Conservation (phyloP, 2,113 vertebrate genomes). For the Pontoporia blainvillei region DNA sequence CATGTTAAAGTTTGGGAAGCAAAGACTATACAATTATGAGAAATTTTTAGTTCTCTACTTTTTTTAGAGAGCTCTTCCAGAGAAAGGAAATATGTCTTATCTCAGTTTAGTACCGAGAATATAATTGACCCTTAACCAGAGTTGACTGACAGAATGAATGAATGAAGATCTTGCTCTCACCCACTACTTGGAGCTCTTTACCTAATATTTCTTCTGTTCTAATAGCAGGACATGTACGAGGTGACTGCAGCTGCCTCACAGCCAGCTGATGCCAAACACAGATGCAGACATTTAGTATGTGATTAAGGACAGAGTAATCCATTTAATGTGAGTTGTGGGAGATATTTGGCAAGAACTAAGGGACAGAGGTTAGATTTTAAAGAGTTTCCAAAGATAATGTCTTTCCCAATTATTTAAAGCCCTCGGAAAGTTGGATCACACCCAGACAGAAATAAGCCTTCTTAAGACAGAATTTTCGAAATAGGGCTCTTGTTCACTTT, state of each 20-base stretch:
- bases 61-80: neutral
- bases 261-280: constrained; percentile 39
- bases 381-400: constrained; percentile 63
- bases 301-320: constrained; percentile 60
- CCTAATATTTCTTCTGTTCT: neutral
- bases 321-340: constrained; percentile 65
- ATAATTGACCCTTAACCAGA: neutral
- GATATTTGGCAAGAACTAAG: constrained; percentile 55
- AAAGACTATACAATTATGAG: neutral
- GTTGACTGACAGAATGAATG: neutral
- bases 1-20: neutral
- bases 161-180: neutral
- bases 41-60: neutral
- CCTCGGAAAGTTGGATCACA: constrained; percentile 34
- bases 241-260: constrained; percentile 17
- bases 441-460: constrained; percentile 42
- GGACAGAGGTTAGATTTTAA: constrained; percentile 52
- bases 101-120: neutral
- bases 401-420: constrained; percentile 61
- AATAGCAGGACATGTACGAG: neutral
- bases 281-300: constrained; percentile 60
- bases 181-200: neutral
- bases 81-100: neutral
- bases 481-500: neutral
- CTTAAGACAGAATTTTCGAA: neutral